Percentiles rank a stretch among this genome's conserved stretches.
Conservation (phyloP, 2,797 vertebrate genomes). For the Dipus sagitta region DNA sequence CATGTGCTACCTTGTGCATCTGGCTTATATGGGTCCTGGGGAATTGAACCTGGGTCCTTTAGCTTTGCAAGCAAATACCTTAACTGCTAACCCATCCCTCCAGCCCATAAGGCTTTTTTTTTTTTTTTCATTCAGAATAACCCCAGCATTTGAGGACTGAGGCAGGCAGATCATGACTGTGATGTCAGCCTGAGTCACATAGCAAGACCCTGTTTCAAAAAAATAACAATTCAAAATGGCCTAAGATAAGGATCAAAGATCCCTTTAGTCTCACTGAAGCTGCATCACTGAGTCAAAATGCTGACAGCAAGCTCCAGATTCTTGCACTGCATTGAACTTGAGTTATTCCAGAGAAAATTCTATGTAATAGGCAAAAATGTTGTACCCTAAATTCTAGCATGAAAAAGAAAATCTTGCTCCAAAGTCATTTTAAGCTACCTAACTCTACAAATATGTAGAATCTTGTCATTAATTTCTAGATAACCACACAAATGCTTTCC, state of each 20-base stretch:
- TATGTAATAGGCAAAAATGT: conserved; percentile 75
- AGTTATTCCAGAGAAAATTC: conserved; percentile 78
- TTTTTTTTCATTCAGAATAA: conserved; percentile 11
- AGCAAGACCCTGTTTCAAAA: neutral
- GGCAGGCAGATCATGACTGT: neutral
- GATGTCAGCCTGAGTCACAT: neutral
- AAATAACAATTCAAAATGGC: neutral
- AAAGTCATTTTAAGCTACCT: neutral
- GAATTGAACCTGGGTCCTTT: too few relatives aligned
- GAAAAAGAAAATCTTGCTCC: conserved; percentile 62
- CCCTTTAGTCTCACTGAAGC: neutral
- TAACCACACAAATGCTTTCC: neutral
- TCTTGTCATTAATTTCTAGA: neutral
- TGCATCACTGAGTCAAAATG: neutral
- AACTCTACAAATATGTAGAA: neutral
- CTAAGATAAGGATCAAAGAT: conserved; percentile 3
- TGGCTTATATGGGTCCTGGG: too few relatives aligned
- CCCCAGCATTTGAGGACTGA: neutral
- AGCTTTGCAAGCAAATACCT: too few relatives aligned
- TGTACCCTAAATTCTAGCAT: conserved; percentile 81
- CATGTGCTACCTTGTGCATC: too few relatives aligned
- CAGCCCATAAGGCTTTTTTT: too few relatives aligned
- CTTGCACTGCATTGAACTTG: conserved; percentile 37
- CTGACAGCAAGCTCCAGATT: conserved; percentile 48
- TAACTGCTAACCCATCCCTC: too few relatives aligned